These are phyloP conservation scores for Pelobates fuscus DNA, from an alignment of 2,113 vertebrate species.

Conservation along the genomic window DNA sequence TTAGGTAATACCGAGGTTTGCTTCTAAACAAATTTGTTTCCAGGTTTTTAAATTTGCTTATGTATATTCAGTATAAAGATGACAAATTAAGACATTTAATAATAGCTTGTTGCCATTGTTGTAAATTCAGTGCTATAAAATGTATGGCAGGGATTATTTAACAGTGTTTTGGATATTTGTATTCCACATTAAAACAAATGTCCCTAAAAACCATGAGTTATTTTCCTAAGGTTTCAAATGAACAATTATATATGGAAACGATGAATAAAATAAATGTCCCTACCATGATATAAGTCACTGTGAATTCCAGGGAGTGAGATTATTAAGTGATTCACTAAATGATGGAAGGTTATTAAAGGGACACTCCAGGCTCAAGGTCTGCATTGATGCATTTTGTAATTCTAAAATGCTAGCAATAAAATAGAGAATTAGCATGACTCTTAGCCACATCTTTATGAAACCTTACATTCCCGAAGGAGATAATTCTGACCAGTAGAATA, in stretches of 20 bases:
- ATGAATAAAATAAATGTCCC: background rate
- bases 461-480: too few relatives aligned
- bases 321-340: background rate
- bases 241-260: background rate
- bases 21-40: slow-evolving; percentile 1
- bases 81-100: slow-evolving; percentile 35
- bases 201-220: slow-evolving; percentile 26
- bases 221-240: slow-evolving; percentile 18
- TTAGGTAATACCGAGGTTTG: background rate
- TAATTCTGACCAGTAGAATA: too few relatives aligned
- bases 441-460: too few relatives aligned
- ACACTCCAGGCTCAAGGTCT: too few relatives aligned
- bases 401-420: too few relatives aligned
- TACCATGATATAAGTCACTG: background rate
- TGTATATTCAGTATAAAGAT: background rate
- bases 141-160: slow-evolving; percentile 45
- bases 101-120: slow-evolving; percentile 17
- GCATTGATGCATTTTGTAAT: too few relatives aligned
- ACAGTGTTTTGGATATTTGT: slow-evolving; percentile 26
- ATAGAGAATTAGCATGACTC: too few relatives aligned
- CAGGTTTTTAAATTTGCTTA: background rate
- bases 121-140: slow-evolving; percentile 41
- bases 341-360: background rate
- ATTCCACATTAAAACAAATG: slow-evolving; percentile 25
- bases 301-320: background rate